Percentiles rank a stretch among this genome's conserved stretches.
Evolutionary conservation across 2,113 vertebrate genomes (phyloP).

Genomic region (Erinaceus europaeus): DNA sequence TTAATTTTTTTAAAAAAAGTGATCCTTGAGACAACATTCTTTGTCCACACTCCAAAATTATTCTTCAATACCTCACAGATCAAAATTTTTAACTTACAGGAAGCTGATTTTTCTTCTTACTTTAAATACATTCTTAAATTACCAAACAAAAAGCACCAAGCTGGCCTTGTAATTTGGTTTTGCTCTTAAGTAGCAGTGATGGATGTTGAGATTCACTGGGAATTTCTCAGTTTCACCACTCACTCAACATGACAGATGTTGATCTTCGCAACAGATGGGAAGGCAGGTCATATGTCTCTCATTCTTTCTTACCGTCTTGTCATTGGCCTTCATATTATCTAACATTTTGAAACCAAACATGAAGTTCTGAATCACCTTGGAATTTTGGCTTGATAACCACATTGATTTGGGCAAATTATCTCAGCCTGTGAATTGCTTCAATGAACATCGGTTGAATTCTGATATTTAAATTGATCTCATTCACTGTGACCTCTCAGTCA

Average conservation of each 20-base stretch:
- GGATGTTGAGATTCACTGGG: conserved; percentile 11
- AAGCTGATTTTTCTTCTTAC: conserved; percentile 22
- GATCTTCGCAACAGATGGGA: conserved; percentile 43
- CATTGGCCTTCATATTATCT: conserved; percentile 24
- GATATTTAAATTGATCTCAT: background rate
- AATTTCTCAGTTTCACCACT: conserved; percentile 41
- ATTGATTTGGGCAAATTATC: conserved; percentile 29
- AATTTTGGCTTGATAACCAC: background rate
- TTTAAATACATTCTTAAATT: conserved; percentile 62
- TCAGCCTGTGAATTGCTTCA: background rate
- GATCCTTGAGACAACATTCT: no score
- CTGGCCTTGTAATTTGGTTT: conserved; percentile 31
- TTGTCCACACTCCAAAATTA: no score
- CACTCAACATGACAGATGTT: conserved; percentile 50
- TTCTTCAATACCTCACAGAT: conserved; percentile 59
- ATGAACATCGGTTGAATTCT: background rate
- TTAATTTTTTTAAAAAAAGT: no score
- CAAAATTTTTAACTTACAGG: conserved; percentile 56
- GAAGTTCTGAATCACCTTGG: background rate
- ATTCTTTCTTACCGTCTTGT: conserved; percentile 26
- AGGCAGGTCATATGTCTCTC: conserved; percentile 49
- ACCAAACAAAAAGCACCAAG: conserved; percentile 52
- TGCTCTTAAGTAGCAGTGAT: conserved; percentile 14
- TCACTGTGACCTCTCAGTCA: background rate
- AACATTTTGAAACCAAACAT: conserved; percentile 32